These are phyloP conservation scores for Helogale parvula DNA, from an alignment of 2,113 vertebrate species.

Conservation along the genomic window DNA sequence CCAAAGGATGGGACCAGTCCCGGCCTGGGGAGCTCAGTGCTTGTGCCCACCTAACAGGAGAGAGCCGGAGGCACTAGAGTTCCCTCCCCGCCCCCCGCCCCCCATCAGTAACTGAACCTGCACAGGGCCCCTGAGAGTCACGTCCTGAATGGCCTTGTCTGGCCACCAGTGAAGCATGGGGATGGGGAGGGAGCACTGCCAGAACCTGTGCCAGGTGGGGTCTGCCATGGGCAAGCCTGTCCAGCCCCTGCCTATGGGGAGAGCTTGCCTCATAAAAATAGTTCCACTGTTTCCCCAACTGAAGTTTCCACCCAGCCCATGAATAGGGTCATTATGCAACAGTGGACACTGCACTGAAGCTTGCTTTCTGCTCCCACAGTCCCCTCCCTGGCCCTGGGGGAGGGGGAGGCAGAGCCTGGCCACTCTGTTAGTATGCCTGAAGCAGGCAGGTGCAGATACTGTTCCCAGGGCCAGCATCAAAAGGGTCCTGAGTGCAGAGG, in stretches of 20 bases:
- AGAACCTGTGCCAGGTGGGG: neutral
- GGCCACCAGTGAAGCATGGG: neutral
- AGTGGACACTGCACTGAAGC: neutral
- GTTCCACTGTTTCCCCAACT: neutral
- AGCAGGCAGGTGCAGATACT: neutral
- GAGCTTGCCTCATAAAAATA: conserved; percentile 36
- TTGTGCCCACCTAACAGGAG: neutral
- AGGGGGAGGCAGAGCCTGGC: neutral
- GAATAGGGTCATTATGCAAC: conserved; percentile 61
- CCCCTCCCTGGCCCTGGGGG: conserved; percentile 39
- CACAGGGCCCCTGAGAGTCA: neutral
- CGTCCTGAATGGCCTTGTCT: neutral
- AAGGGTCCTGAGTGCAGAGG: neutral
- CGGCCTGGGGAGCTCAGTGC: neutral
- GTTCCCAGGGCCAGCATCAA: neutral
- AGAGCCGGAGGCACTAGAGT: accelerated
- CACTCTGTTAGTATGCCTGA: neutral
- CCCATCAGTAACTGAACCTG: neutral
- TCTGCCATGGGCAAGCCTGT: neutral
- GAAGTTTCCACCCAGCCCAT: conserved; percentile 16
- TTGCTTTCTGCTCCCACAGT: conserved; percentile 40
- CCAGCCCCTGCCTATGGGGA: neutral
- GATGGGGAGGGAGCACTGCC: neutral
- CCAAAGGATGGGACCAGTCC: neutral
- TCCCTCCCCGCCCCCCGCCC: neutral